A percentile compares a stretch with the other conserved stretches of the same genome.
phyloP scores from a whole-genome alignment of 2,797 vertebrate species.

The Bovichtus diacanthus region DNA sequence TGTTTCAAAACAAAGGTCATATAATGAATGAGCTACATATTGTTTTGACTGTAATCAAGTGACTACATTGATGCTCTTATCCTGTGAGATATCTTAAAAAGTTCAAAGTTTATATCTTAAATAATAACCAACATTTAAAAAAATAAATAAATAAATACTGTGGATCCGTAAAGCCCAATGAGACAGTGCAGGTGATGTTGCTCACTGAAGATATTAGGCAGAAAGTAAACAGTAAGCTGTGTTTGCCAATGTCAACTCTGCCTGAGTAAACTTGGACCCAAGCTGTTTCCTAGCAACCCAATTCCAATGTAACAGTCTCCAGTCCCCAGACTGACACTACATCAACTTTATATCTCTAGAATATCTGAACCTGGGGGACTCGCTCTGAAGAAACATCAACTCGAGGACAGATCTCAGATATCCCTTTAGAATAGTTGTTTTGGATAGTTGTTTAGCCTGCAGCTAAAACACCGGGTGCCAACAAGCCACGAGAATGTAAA shows the following conservation, averaged over 20 bases:
- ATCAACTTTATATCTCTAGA: constrained; percentile 20
- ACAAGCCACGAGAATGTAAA: neutral
- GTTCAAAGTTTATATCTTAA: no score
- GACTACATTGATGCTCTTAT: no score
- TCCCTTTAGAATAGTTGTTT: neutral
- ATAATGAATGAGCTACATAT: neutral
- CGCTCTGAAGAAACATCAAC: neutral
- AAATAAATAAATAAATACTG: no score
- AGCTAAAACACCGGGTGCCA: neutral
- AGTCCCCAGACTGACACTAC: constrained; percentile 3
- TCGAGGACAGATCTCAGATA: neutral
- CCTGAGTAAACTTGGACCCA: constrained; percentile 41
- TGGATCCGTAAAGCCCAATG: no score
- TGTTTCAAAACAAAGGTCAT: neutral
- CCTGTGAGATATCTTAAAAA: no score
- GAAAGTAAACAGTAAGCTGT: constrained; percentile 45
- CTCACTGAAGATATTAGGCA: constrained; percentile 32
- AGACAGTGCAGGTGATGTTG: constrained; percentile 35
- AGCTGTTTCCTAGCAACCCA: constrained; percentile 63
- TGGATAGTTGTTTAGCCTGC: no score
- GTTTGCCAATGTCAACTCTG: constrained; percentile 39
- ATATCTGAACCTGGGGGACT: neutral
- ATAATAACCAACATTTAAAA: no score
- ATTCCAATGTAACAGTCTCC: constrained; percentile 20
- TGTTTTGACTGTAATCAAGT: neutral